Evolutionary conservation across 2,797 vertebrate species (phyloP), one percentile per base, ranked within the genome.

Genomic region (Melanotaenia trifasciata): DNA sequence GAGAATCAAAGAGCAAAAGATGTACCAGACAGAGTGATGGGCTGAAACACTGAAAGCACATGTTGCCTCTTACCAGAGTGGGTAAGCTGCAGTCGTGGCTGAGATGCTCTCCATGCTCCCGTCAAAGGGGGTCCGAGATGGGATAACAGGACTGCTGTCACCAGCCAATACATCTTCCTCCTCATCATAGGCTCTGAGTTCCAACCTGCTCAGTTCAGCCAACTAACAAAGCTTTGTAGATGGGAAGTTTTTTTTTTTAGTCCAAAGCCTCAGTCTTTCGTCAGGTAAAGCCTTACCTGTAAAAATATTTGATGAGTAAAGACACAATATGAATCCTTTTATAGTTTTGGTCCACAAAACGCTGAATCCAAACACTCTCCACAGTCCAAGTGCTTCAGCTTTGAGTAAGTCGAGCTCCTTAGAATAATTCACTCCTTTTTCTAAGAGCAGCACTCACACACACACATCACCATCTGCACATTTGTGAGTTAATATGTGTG

Each of bases 61-160:
- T 54, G 66, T 22, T 74, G 72, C 11, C 30, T 83, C 90, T 84
- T 87, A 93, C 92, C 92, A 0, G 92, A 82, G 74, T 93, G 83
- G 10, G 89, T 90, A 84, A 93, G 94, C 90, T 95, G 94, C 32
- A 96, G 91, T 62, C 94, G 91, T 50, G 95, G 94, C 54, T 95
- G 94, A 81, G 94, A 94, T 70, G 94, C 84, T 91, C 86, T 94
- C 94, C 94, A 95, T 4, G 93, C 93, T 45, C 83, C 88, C 0
- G 87, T 86, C 32, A 89, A 57, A 74, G 72, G 79, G 74, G 73
- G 43, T 61, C 76, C 85, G n/a, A 95, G 72, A 80, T 84, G 88
- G 84, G 72, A 74, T 0, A 91, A 66, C 67, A 93, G 81, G 54
- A 92, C 77, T 22, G 74, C 65, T 33, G 76, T 85, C 67, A 89